Conservation (phyloP, 2,888 invertebrate species). For the Halictus quadricinctus region DNA sequence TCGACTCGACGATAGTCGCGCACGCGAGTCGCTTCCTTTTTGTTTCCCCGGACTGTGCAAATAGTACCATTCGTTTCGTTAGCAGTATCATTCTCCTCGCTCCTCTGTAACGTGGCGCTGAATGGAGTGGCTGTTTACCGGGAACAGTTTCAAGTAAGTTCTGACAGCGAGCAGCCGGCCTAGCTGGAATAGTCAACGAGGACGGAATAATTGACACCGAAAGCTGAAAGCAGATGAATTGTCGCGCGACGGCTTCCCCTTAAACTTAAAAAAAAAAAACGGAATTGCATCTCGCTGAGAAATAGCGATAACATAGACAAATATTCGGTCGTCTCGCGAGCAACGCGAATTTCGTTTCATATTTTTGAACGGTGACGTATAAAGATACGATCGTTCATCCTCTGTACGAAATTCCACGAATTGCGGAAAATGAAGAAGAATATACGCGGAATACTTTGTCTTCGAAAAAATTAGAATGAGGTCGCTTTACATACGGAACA, state of each 20-base stretch:
- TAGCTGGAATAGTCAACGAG: conserved; percentile 7
- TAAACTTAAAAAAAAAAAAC: background rate
- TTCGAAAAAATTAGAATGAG: background rate
- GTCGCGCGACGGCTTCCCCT: background rate
- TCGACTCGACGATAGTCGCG: background rate
- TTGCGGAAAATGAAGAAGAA: too few relatives aligned
- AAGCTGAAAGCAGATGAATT: background rate
- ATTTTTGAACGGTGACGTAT: too few relatives aligned
- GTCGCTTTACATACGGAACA: background rate
- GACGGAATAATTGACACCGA: conserved; percentile 1
- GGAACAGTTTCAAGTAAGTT: conserved; percentile 3
- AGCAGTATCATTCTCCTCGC: conserved; percentile 3
- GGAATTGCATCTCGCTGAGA: background rate
- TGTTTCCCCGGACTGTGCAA: background rate
- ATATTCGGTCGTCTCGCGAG: too few relatives aligned
- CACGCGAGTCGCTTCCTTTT: background rate
- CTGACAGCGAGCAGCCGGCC: background rate
- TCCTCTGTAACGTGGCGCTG: background rate
- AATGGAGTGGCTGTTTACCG: conserved; percentile 11
- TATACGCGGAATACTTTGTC: too few relatives aligned
- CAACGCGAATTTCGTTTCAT: too few relatives aligned
- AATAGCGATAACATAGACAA: background rate
- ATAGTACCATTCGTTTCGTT: conserved; percentile 15
- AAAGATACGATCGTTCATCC: too few relatives aligned
- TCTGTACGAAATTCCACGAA: too few relatives aligned